Conservation (phyloP, 2,113 vertebrate genomes). For the Bagarius yarrelli region DNA sequence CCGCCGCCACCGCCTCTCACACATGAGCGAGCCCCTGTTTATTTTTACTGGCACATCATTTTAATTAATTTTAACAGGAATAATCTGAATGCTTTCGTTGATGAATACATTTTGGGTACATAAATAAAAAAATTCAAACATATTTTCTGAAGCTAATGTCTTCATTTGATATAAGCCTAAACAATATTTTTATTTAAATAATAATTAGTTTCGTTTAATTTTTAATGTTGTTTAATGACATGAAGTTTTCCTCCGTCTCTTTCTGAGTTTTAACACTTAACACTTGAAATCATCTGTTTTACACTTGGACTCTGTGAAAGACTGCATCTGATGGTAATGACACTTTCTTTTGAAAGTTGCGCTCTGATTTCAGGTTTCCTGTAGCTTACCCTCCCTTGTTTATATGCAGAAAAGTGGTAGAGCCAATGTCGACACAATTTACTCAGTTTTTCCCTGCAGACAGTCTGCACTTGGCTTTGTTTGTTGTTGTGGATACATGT, state of each 20-base stretch:
- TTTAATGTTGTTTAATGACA: too few relatives aligned
- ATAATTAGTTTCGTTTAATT: too few relatives aligned
- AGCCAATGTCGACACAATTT: slow-evolving; percentile 49
- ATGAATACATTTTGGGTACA: not conserved
- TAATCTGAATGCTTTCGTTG: slow-evolving; percentile 14
- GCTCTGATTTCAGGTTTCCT: slow-evolving; percentile 35
- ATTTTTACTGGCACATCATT: slow-evolving; percentile 22
- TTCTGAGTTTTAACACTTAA: too few relatives aligned
- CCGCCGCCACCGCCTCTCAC: too few relatives aligned
- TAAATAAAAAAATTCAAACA: slow-evolving; percentile 7
- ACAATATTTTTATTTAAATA: not conserved
- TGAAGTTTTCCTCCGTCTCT: too few relatives aligned
- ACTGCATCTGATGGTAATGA: not conserved
- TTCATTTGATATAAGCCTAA: not conserved
- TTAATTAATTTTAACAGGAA: not conserved
- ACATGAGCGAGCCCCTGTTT: slow-evolving; percentile 4
- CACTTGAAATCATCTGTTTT: too few relatives aligned
- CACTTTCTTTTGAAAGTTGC: not conserved
- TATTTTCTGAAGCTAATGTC: not conserved
- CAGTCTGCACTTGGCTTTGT: slow-evolving; percentile 41
- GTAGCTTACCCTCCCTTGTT: slow-evolving; percentile 39
- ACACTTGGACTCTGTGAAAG: too few relatives aligned
- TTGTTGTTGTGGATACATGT: slow-evolving; percentile 54
- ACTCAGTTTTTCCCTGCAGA: slow-evolving; percentile 52
- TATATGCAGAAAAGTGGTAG: slow-evolving; percentile 40